Evolutionary conservation across 1,140 invertebrate species (phyloP).

Genomic region (Eciton burchellii): DNA sequence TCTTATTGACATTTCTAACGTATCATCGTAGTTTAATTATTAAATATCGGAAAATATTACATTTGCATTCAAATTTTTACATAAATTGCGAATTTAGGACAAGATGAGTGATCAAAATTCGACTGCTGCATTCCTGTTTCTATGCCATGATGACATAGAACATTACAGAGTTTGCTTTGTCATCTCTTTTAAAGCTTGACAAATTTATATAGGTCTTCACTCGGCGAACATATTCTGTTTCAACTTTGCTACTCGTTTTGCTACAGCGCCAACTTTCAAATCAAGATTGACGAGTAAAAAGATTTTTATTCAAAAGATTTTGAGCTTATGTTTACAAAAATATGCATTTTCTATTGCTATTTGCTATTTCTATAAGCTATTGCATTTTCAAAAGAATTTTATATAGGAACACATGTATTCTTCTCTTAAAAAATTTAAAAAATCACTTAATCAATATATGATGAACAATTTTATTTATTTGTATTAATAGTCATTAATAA

Average conservation of each 20-base stretch:
- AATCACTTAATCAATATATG: not conserved
- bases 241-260: constrained; percentile 52
- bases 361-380: too few species aligned
- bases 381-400: too few species aligned
- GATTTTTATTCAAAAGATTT: not conserved
- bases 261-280: constrained; percentile 35
- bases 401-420: too few species aligned
- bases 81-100: not conserved
- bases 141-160: not conserved
- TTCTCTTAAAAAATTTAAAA: too few species aligned
- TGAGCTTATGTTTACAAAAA: too few species aligned
- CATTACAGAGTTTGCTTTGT: constrained; percentile 35
- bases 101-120: not conserved
- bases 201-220: constrained; percentile 58
- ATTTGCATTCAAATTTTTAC: not conserved
- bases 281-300: not conserved
- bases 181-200: constrained; percentile 50
- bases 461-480: too few species aligned
- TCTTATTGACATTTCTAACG: too few species aligned
- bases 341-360: too few species aligned
- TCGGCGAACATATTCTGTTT: constrained; percentile 23
- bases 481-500: constrained; percentile 4
- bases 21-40: too few species aligned
- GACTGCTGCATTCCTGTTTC: constrained; percentile 18
- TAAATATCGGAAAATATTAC: not conserved